phyloP scores from a whole-genome alignment of 1,140 invertebrate genomes.

The Bicyclus anynana region DNA sequence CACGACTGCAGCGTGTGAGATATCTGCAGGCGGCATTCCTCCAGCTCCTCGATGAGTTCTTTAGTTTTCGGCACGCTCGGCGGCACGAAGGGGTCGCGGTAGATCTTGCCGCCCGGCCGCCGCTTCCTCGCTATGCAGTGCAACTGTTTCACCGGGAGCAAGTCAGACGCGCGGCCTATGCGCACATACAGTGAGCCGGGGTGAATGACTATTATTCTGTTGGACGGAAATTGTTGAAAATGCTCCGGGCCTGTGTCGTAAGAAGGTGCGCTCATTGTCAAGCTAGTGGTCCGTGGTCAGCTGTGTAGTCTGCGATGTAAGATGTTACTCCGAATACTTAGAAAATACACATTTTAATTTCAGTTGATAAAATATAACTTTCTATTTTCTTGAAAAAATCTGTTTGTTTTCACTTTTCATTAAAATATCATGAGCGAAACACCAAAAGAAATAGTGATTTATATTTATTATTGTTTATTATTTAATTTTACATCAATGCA shows the following conservation, averaged over 20 bases:
- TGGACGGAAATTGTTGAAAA: slow-evolving; percentile 83
- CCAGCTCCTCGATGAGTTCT: slow-evolving; percentile 85
- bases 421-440: no score
- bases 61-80: slow-evolving; percentile 78
- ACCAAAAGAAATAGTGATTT: no score
- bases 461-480: no score
- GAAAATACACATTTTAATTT: no score
- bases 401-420: no score
- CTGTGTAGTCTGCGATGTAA: no score
- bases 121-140: slow-evolving; percentile 90
- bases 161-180: slow-evolving; percentile 93
- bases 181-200: slow-evolving; percentile 93
- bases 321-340: no score
- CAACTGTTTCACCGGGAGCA: slow-evolving; percentile 89
- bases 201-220: slow-evolving; percentile 94
- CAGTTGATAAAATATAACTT: no score
- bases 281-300: neutral
- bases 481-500: no score
- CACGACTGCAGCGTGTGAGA: slow-evolving; percentile 91
- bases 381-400: no score
- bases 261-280: slow-evolving; percentile 51
- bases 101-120: slow-evolving; percentile 76
- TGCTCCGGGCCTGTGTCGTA: slow-evolving; percentile 64
- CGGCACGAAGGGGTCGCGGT: slow-evolving; percentile 83
- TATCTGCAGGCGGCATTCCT: slow-evolving; percentile 88